Evolutionary conservation across 2,888 invertebrate genomes (phyloP).

Genomic region (Sclerodermus sp.): DNA sequence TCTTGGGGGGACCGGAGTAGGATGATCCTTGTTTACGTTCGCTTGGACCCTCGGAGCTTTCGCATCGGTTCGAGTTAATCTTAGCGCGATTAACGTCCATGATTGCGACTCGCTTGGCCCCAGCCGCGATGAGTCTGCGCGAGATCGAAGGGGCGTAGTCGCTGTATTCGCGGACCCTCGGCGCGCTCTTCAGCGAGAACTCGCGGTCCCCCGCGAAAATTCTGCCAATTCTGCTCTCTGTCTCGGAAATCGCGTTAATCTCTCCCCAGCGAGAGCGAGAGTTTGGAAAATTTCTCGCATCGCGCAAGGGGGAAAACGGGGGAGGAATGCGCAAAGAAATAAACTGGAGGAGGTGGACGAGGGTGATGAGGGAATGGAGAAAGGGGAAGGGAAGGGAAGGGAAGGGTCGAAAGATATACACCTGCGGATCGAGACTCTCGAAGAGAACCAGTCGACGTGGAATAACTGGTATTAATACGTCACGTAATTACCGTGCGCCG

Average conservation of each 20-base stretch:
- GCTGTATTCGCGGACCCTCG: constrained; percentile 20
- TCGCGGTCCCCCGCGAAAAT: too few relatives aligned
- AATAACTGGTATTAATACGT: constrained; percentile 55
- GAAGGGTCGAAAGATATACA: constrained; percentile 40
- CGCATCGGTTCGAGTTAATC: constrained; percentile 23
- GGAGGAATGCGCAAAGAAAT: constrained; percentile 1
- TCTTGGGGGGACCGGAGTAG: background rate
- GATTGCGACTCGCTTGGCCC: constrained; percentile 21
- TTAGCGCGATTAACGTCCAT: constrained; percentile 24
- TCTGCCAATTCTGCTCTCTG: too few relatives aligned
- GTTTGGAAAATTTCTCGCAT: background rate
- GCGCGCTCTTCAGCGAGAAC: background rate
- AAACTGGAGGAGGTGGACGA: background rate
- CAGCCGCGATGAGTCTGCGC: constrained; percentile 2
- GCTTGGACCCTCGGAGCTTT: constrained; percentile 1
- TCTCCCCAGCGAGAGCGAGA: too few relatives aligned
- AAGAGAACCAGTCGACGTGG: constrained; percentile 45
- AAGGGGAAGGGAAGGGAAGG: constrained; percentile 17
- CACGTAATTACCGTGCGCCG: constrained; percentile 50
- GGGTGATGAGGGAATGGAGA: too few relatives aligned
- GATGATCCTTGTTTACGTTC: background rate
- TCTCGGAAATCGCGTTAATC: too few relatives aligned
- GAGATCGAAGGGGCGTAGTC: constrained; percentile 14
- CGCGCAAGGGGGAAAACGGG: constrained; percentile 1
- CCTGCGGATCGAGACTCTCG: constrained; percentile 44